These are phyloP conservation scores for Stenchaetothrips biformis DNA, from an alignment of 2,888 invertebrate species.

Conservation along the genomic window DNA sequence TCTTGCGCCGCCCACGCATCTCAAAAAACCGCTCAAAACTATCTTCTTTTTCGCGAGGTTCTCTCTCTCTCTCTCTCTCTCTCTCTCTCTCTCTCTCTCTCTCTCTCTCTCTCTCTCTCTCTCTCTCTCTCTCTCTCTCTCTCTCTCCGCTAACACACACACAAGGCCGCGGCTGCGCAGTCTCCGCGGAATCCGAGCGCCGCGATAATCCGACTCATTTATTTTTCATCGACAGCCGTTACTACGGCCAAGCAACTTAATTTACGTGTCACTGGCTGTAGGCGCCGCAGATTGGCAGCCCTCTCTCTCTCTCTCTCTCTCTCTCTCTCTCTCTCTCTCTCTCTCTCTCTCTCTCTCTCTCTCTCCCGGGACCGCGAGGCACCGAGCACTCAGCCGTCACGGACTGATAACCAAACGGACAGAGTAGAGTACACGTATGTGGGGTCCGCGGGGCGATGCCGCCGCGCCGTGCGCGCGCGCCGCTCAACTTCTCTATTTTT, in stretches of 20 bases:
- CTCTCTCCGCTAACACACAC: background rate
- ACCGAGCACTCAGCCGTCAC: background rate
- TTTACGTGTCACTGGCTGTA: no score
- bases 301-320: background rate
- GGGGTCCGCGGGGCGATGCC: no score
- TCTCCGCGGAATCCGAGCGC: no score
- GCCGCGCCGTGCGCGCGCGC: no score
- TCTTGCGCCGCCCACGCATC: background rate
- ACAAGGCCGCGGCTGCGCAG: no score
- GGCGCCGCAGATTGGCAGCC: no score
- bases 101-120: background rate
- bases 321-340: background rate
- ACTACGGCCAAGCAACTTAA: no score
- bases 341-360: background rate
- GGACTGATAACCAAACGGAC: slow-evolving; percentile 5
- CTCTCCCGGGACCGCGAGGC: background rate
- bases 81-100: background rate
- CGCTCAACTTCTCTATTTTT: no score
- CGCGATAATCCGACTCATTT: no score
- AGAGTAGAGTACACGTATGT: background rate
- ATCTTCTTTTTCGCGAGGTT: no score
- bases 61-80: background rate
- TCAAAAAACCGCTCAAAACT: background rate
- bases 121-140: background rate
- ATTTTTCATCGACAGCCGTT: no score